Evolutionary conservation across 2,797 vertebrate species (phyloP).

Genomic region (Sandelia bainsii): DNA sequence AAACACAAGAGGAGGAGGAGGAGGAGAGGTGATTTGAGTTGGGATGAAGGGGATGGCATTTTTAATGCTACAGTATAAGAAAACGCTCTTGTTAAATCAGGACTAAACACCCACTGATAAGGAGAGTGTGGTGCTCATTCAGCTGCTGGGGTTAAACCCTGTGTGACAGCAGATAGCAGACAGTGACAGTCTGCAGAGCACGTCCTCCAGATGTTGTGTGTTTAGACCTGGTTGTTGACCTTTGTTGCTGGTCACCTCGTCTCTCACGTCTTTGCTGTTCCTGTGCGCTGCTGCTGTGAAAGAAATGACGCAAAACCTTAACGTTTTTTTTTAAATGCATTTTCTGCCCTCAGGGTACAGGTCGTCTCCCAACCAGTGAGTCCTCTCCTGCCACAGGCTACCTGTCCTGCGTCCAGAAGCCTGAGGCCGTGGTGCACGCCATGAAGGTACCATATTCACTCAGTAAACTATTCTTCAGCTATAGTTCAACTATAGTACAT

Average conservation of each 20-base stretch:
- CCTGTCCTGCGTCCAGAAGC: conserved; percentile 91
- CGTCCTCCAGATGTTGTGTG: conserved; percentile 7
- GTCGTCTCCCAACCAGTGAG: conserved; percentile 87
- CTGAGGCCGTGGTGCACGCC: conserved; percentile 95
- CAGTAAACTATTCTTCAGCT: too few species aligned
- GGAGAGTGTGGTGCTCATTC: conserved; percentile 1
- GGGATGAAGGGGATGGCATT: conserved; percentile 59
- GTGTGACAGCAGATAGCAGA: conserved; percentile 9
- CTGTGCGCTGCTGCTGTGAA: not conserved
- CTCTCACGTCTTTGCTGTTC: conserved; percentile 1
- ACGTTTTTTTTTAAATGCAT: not conserved
- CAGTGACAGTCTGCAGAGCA: conserved; percentile 14
- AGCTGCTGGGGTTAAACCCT: conserved; percentile 2
- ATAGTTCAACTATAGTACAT: too few species aligned
- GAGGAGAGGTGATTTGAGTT: conserved; percentile 40
- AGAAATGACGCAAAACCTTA: not conserved
- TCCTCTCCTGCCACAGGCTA: conserved; percentile 89
- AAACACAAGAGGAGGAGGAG: conserved; percentile 18
- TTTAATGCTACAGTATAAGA: conserved; percentile 30
- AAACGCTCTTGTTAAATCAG: conserved; percentile 24
- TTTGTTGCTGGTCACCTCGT: conserved; percentile 5
- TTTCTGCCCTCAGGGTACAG: conserved; percentile 82
- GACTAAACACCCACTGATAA: conserved; percentile 3
- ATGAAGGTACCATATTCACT: conserved; percentile 90
- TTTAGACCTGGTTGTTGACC: conserved; percentile 13